Evolutionary conservation across 2,888 invertebrate species (phyloP), one percentile per base, ranked within the genome.

Genomic region (Stenolophus ochropezus): DNA sequence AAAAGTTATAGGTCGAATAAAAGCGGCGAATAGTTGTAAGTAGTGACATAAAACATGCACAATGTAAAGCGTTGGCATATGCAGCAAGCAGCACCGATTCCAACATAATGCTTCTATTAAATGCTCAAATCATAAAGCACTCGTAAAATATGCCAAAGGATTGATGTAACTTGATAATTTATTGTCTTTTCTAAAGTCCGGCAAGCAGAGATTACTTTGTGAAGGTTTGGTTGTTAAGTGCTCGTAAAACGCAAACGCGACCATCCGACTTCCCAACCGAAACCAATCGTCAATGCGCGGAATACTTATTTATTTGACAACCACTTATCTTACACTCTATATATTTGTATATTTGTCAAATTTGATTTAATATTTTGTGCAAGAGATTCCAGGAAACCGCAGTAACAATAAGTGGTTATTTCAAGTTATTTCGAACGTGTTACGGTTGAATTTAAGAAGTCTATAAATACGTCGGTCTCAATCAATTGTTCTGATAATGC

Each of bases 101-200:
- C 80, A 73, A 71, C 84, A 85, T 85, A 86, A 86, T 85, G 85
- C 84, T 85, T 86, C 85, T 84, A 84, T 85, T 85, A 86, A 86
- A 85, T 84, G 83, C 83, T 84, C 82, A 76, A 80, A 84, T 84
- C 85, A 84, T 86, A 86, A 86, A 86, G 84, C 84, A 85, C 83
- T 86, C 86, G 85, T 86, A 86, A 86, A 86, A 85, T 85, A 84
- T 83, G 85, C 83, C 85, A 83, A 82, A 83, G 84, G 85, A 86
- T 85, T 86, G 86, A 86, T 86, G 86, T 84, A 84, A 85, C 84
- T 84, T 82, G 83, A 84, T 86, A 85, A 86, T 86, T 86, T 86
- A 86, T 85, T 81, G 85, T 81, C 83, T 83, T 83, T 85, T 85
- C 83, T 84, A 84, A 83, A 82, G 58, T 73, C 82, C 75, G 71